Evolutionary conservation across 2,888 invertebrate genomes (phyloP).

Genomic region (Sylvicola cinctus): DNA sequence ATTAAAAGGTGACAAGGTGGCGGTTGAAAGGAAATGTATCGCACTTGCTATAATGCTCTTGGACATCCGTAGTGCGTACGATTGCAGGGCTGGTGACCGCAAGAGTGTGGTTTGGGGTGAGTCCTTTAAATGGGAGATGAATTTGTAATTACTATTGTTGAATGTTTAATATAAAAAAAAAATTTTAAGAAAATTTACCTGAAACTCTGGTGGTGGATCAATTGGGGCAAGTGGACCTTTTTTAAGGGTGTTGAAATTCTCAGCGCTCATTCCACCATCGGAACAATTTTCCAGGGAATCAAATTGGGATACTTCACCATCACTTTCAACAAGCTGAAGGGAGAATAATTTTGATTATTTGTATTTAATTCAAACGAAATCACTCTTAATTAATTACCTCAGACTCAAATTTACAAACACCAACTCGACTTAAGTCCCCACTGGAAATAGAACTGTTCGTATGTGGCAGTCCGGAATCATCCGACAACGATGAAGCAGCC

Average conservation of each 20-base stretch:
- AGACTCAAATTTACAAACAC: conserved; percentile 24
- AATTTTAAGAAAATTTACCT: conserved; percentile 25
- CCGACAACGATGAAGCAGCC: conserved; percentile 20
- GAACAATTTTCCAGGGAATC: conserved; percentile 55
- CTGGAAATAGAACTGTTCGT: conserved; percentile 26
- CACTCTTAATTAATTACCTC: conserved; percentile 20
- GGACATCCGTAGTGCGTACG: conserved; percentile 9
- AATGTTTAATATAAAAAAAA: background rate
- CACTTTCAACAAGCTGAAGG: conserved; percentile 56
- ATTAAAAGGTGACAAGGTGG: too few relatives aligned
- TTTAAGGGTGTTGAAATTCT: conserved; percentile 64
- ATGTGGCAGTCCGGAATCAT: conserved; percentile 24
- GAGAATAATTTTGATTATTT: conserved; percentile 10
- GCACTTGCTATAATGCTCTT: conserved; percentile 10
- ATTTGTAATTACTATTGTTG: background rate
- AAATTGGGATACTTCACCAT: conserved; percentile 60
- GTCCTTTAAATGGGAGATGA: conserved; percentile 13
- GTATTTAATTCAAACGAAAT: background rate
- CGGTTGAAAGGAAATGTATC: conserved; percentile 6
- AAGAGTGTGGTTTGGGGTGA: conserved; percentile 23
- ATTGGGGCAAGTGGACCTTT: conserved; percentile 54
- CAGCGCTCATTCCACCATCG: conserved; percentile 55
- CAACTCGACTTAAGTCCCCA: conserved; percentile 23
- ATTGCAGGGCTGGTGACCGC: conserved; percentile 13
- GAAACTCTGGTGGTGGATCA: conserved; percentile 72